A percentile compares a stretch with the other conserved stretches of the same genome.
phyloP scores from a whole-genome alignment of 30 jellyfish, hydroid and myxozoan genomes.

The Aurelia aurita complex sp. Pacific region DNA sequence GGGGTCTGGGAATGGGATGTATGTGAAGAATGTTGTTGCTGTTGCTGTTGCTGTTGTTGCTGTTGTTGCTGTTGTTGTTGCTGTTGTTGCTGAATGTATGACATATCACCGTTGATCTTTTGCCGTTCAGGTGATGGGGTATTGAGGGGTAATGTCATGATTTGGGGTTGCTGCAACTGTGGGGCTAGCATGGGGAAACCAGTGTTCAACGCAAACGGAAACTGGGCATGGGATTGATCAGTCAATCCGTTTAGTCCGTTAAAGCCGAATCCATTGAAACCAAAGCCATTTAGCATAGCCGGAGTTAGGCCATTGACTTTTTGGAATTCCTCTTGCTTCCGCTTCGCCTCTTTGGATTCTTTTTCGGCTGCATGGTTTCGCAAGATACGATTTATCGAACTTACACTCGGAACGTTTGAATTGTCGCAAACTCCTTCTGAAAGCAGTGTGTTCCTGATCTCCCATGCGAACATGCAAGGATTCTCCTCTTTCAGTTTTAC shows the following conservation, averaged over 20 bases:
- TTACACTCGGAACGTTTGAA: slow-evolving; percentile 93
- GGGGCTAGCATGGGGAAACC: slow-evolving; percentile 94
- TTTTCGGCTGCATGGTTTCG: slow-evolving; percentile 99
- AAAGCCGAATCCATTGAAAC: slow-evolving; percentile 91
- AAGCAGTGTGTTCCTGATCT: slow-evolving; percentile 84
- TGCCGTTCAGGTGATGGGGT: slow-evolving; percentile 97
- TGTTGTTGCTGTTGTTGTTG: slow-evolving; percentile 59
- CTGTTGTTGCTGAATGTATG: slow-evolving; percentile 46
- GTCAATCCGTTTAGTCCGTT: slow-evolving; percentile 80
- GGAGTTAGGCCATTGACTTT: slow-evolving; percentile 88
- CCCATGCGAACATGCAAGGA: slow-evolving; percentile 99
- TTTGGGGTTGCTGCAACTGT: slow-evolving; percentile 88
- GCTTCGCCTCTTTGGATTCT: slow-evolving; percentile 95
- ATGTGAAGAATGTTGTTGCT: slow-evolving; percentile 29
- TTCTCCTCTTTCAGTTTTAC: slow-evolving; percentile 96
- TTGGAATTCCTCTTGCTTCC: slow-evolving; percentile 93
- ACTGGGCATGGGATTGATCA: slow-evolving; percentile 85
- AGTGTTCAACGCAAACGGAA: slow-evolving; percentile 94
- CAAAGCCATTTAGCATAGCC: slow-evolving; percentile 88
- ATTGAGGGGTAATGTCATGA: slow-evolving; percentile 85
- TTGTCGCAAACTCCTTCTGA: slow-evolving; percentile 97
- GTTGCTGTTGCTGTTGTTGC: slow-evolving; percentile 37
- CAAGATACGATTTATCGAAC: slow-evolving; percentile 91
- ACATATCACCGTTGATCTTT: slow-evolving; percentile 66
- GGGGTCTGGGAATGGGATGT: slow-evolving; percentile 28